Evolutionary conservation across 2,797 vertebrate genomes (phyloP).

Genomic region (Poliocrania exsul): DNA sequence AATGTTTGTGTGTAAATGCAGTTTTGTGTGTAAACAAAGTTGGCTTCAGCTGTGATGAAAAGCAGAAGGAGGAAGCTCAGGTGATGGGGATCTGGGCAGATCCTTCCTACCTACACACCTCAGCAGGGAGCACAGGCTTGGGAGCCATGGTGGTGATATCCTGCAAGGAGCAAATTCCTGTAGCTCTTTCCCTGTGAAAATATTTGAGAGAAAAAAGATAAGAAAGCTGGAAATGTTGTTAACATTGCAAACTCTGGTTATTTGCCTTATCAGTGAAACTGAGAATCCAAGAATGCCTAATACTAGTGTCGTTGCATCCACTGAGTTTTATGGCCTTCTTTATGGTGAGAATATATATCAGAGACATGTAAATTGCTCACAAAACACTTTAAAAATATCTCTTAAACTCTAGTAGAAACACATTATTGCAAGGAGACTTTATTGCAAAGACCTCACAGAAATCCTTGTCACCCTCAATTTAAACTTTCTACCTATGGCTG

Average conservation of each 20-base stretch:
- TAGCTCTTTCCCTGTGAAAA: neutral
- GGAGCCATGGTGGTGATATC: rapidly evolving
- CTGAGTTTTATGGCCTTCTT: neutral
- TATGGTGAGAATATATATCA: neutral
- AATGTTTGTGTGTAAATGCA: neutral
- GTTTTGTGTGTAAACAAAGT: neutral
- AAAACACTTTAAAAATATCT: neutral
- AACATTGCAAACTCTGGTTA: neutral
- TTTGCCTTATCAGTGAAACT: neutral
- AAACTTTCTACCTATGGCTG: neutral
- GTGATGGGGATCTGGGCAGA: neutral
- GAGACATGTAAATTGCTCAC: neutral
- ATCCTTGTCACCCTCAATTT: neutral
- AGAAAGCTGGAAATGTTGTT: neutral
- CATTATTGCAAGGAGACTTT: neutral
- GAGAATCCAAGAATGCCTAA: neutral
- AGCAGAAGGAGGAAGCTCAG: neutral
- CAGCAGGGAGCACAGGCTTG: neutral
- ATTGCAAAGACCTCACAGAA: neutral
- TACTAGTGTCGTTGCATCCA: neutral
- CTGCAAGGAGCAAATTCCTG: neutral
- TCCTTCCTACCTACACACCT: neutral
- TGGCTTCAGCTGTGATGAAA: neutral
- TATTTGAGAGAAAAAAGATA: neutral
- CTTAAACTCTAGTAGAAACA: neutral